Evolutionary conservation across 1,140 invertebrate genomes (phyloP), one percentile per base, ranked within the genome.

Genomic region (Drosophila ohnishii): DNA sequence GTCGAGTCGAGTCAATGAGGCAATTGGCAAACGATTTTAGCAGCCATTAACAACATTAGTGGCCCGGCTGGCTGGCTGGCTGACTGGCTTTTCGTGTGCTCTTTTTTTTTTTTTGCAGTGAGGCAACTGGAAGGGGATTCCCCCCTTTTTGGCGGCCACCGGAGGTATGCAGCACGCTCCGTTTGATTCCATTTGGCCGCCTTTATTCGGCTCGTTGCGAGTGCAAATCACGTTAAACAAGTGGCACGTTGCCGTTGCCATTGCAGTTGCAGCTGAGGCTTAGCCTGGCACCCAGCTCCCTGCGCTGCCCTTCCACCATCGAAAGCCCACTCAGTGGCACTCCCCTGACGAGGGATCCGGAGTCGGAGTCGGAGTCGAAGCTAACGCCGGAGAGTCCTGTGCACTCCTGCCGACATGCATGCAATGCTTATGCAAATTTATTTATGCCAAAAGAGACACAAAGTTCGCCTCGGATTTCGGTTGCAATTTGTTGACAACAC

Each of bases 401-500:
- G n/a, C 2, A 39, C 51, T 72, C 50, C 59, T 39, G 53, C 60
- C 57, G 53, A 71, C 76, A 74, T 74, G 72, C 79, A 67, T 80
- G 77, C 67, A 78, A 85, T 85, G 75, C 78, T 85, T 85, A 85
- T 85, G 82, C 75, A 85, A 85, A 85, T 85, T 78, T 86, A 85
- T 86, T 86, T 81, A 85, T 86, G 78, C 78, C 82, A 86, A 87
- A 77, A 75, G 75, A 85, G 64, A 85, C 75, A 86, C 78, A 80
- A 80, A 81, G 74, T 87, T 75, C 64, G 64, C 51, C 70, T 76
- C 77, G 82, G 84, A 86, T 85, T 86, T 76, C 60, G 78, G 82
- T 75, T 82, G 83, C 78, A 85, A 85, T 82, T 87, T 86, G 82
- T 78, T 82, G 78, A 86, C 82, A 85, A 85, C 78, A 86, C 82